These are phyloP conservation scores for Battus philenor DNA, from an alignment of 1,140 invertebrate genomes.

Conservation along the genomic window DNA sequence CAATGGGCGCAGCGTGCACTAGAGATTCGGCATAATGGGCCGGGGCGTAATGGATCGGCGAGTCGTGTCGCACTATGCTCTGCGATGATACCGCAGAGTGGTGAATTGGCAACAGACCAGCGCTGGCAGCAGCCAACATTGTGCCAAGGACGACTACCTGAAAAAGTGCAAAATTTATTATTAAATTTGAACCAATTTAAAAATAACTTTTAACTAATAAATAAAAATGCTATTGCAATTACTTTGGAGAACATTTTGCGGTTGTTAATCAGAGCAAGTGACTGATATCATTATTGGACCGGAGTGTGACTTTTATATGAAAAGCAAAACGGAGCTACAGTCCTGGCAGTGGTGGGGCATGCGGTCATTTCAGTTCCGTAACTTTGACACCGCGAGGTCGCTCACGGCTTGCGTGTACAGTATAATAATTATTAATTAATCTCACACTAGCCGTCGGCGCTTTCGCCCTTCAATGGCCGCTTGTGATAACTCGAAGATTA, in stretches of 20 bases:
- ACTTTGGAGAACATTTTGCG: constrained; percentile 74
- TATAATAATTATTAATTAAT: constrained; percentile 38
- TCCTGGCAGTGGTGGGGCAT: constrained; percentile 60
- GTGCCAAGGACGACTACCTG: constrained; percentile 61
- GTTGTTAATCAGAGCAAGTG: constrained; percentile 67
- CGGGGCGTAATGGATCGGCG: constrained; percentile 52
- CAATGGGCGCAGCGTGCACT: constrained; percentile 28
- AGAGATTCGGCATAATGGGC: constrained; percentile 37
- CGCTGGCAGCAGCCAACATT: constrained; percentile 63
- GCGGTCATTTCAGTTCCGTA: constrained; percentile 71
- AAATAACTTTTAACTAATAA: not conserved
- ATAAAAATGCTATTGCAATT: too few species aligned
- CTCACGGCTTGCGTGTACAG: constrained; percentile 37
- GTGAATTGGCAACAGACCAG: constrained; percentile 51
- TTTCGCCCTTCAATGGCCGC: constrained; percentile 24
- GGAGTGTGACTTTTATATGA: constrained; percentile 69
- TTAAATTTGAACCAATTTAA: not conserved
- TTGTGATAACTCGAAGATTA: constrained; percentile 7
- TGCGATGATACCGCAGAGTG: constrained; percentile 68
- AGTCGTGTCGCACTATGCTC: constrained; percentile 68
- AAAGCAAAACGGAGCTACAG: constrained; percentile 63
- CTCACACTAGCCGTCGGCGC: constrained; percentile 27
- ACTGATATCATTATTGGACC: constrained; percentile 67
- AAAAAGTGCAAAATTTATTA: constrained; percentile 18
- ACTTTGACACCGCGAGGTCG: constrained; percentile 73